Base-by-base conservation (phyloP, 2,888 invertebrate genomes). In the Leptopterna dolabrata region DNA sequence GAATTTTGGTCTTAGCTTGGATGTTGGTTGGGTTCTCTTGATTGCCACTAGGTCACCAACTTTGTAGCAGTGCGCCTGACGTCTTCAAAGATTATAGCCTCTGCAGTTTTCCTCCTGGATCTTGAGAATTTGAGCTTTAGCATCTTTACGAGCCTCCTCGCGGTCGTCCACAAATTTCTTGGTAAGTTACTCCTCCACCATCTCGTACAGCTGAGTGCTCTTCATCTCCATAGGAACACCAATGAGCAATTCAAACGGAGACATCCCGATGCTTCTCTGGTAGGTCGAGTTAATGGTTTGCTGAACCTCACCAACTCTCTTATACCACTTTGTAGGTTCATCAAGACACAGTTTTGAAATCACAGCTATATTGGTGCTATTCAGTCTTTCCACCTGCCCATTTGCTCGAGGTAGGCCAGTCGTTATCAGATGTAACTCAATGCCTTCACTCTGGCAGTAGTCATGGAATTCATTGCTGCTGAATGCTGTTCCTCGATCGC, bases 401-500 rank as follows among this genome's bases (percentile, higher is more conserved):
- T 81, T 81, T 19, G 13, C 81, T 51, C 81, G 6, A 29, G 81
- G 81, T 19, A 81, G n/a, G 14, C 81, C 81, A n/a, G 81, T 81
- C 81, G 81, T 81, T 29, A 81, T 81, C 47, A 47, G 45, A 16
- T 47, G 45, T 19, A n/a, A 27, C 47, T 43, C 81, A 81, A 81
- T 81, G 47, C 19, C 81, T 13, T 43, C 51, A 7, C 27, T 47
- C 63, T 36, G 13, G 36, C 83, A 83, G 36, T 63, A 70, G 1
- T 70, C 83, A 13, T 13, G 24, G 16, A 70, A 83, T 30, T 30
- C 63, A 6, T 30, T 63, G n/a, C 24, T 47, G 4, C 16, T 63
- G 30, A 81, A 81, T 81, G 83, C 83, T 30, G 63, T 63, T 63
- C 83, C 83, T 83, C 83, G n/a, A n/a, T n/a, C n/a, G 63, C 70